Conservation (phyloP, 2,113 vertebrate genomes). For the Motacilla tschutschensis region DNA sequence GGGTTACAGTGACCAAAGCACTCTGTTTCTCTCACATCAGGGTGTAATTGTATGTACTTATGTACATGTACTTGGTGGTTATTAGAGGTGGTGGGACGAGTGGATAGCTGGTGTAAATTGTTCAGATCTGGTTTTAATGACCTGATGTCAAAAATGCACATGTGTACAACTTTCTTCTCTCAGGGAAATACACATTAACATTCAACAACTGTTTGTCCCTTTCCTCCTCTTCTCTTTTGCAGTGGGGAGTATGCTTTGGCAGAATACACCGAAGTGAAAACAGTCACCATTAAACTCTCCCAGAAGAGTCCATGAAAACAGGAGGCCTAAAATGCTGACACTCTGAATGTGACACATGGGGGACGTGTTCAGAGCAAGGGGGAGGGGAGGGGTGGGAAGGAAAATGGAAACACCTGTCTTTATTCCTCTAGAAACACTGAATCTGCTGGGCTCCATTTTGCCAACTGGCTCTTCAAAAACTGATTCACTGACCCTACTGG, state of each 20-base stretch:
- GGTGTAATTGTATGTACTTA: neutral
- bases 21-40: neutral
- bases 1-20: neutral
- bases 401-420: constrained; percentile 6
- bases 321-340: constrained; percentile 49
- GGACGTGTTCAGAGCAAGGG: neutral
- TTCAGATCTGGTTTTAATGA: neutral
- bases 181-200: neutral
- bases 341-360: constrained; percentile 59
- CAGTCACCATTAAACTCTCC: constrained; percentile 90
- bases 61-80: neutral
- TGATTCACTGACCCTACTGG: neutral
- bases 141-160: neutral
- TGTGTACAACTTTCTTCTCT: neutral
- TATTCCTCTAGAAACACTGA: constrained; percentile 40
- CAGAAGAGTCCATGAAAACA: constrained; percentile 78
- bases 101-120: neutral
- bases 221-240: constrained; percentile 26
- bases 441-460: constrained; percentile 31
- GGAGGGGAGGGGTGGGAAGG: neutral
- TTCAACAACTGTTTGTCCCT: neutral
- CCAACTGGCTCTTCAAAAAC: constrained; percentile 13
- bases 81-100: neutral
- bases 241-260: constrained; percentile 91
- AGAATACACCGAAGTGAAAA: constrained; percentile 93